Percentiles rank a stretch among this genome's conserved stretches.
These are phyloP conservation scores for Megaleporinus macrocephalus DNA, from an alignment of 2,113 vertebrate species.

Conservation along the genomic window DNA sequence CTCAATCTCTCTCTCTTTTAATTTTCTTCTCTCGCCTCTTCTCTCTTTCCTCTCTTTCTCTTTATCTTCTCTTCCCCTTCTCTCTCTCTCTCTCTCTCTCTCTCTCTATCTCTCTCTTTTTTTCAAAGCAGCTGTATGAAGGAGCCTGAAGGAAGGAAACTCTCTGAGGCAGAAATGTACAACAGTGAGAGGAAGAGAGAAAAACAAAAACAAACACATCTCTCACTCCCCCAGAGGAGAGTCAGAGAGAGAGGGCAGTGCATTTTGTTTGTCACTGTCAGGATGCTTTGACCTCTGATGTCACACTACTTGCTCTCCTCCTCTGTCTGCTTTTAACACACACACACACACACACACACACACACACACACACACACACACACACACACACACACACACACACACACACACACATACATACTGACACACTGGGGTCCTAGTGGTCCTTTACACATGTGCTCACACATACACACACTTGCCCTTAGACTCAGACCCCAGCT, in stretches of 20 bases:
- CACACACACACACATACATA: neutral
- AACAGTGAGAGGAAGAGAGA: constrained; percentile 6
- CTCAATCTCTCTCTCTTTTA: too few species aligned
- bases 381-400: constrained; percentile 20
- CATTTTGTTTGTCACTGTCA: constrained; percentile 29
- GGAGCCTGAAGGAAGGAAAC: neutral
- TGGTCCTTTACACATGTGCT: neutral
- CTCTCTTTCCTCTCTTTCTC: neutral
- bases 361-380: neutral
- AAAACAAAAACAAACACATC: constrained; percentile 22
- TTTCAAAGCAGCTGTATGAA: neutral
- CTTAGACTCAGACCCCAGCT: constrained; percentile 24
- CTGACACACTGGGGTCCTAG: constrained; percentile 2
- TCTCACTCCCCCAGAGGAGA: constrained; percentile 9
- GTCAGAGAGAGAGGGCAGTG: neutral
- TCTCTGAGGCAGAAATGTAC: constrained; percentile 18
- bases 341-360: neutral
- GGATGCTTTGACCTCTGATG: constrained; percentile 35
- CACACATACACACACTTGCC: constrained; percentile 23
- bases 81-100: constrained; percentile 30
- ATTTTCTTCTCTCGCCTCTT: too few species aligned
- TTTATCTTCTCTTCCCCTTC: neutral
- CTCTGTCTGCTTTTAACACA: neutral
- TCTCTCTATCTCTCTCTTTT: neutral
- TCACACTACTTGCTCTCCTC: constrained; percentile 8